A percentile compares a stretch with the other conserved stretches of the same genome.
These are phyloP conservation scores for Neostethus bicornis DNA, from an alignment of 2,797 vertebrate species.

Conservation along the genomic window DNA sequence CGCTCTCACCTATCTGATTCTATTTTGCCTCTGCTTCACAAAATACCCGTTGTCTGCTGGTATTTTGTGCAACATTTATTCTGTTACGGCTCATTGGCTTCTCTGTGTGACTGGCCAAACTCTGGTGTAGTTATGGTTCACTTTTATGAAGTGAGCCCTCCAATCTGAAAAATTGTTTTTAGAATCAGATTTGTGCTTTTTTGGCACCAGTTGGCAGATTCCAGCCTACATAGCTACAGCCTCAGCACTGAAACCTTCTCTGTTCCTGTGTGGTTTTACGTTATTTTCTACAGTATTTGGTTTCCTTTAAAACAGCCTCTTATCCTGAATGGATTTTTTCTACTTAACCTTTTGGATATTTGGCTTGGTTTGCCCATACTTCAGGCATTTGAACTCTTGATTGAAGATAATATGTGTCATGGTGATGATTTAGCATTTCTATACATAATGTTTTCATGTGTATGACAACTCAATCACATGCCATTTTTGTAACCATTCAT, in stretches of 20 bases:
- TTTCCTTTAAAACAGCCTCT: slow-evolving; percentile 44
- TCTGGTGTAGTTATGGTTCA: slow-evolving; percentile 45
- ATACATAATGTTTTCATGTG: slow-evolving; percentile 1
- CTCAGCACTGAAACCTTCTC: slow-evolving; percentile 45
- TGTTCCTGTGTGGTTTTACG: slow-evolving; percentile 59
- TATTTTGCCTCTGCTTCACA: slow-evolving; percentile 11
- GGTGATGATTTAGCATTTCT: slow-evolving; percentile 20
- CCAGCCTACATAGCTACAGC: slow-evolving; percentile 59
- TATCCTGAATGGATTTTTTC: slow-evolving; percentile 30
- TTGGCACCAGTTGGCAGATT: slow-evolving; percentile 66
- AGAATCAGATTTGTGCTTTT: slow-evolving; percentile 62
- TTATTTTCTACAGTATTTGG: slow-evolving; percentile 29
- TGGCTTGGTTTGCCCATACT: slow-evolving; percentile 30
- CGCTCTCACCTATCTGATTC: slow-evolving; percentile 11
- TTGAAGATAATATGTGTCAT: slow-evolving; percentile 12
- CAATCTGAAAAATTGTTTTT: slow-evolving; percentile 65
- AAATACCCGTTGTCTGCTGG: slow-evolving; percentile 7
- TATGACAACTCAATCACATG: slow-evolving; percentile 9
- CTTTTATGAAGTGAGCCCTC: slow-evolving; percentile 48
- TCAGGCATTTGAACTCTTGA: slow-evolving; percentile 13
- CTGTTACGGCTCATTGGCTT: slow-evolving; percentile 14
- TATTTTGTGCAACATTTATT: slow-evolving; percentile 7
- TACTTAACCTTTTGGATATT: slow-evolving; percentile 25
- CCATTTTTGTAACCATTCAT: slow-evolving; percentile 3
- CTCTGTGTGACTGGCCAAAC: slow-evolving; percentile 34